These are phyloP conservation scores for Malurus alboscapulatus DNA, from an alignment of 2,113 vertebrate genomes.

Conservation along the genomic window DNA sequence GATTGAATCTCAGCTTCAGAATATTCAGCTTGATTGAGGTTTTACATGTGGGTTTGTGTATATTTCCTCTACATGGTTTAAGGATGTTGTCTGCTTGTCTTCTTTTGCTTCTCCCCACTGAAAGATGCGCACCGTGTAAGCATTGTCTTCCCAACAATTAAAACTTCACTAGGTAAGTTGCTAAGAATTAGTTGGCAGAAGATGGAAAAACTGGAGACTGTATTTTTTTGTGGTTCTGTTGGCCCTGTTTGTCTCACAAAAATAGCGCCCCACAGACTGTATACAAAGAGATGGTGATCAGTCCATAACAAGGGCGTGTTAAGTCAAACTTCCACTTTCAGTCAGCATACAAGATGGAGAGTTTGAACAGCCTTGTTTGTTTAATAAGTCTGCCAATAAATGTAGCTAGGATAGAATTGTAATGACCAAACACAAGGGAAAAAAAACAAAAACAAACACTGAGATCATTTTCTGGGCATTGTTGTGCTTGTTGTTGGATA, in stretches of 20 bases:
- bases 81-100: not conserved
- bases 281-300: constrained; percentile 26
- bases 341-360: not conserved
- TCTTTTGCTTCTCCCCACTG: not conserved
- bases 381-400: constrained; percentile 49
- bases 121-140: not conserved
- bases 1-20: not conserved
- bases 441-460: not conserved
- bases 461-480: constrained; percentile 43
- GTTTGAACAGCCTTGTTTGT: constrained; percentile 47
- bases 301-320: constrained; percentile 26
- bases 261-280: not conserved
- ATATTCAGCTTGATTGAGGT: accelerated
- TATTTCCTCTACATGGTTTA: not conserved
- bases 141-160: not conserved
- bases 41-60: not conserved
- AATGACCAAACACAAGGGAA: not conserved
- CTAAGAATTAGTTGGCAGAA: constrained; percentile 7
- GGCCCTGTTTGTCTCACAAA: not conserved
- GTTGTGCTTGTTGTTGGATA: not conserved
- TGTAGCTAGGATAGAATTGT: constrained; percentile 14
- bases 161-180: not conserved
- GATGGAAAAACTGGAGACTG: not conserved
- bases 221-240: not conserved
- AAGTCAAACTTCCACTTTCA: constrained; percentile 46